Conservation (phyloP, 1,140 invertebrate genomes). For the Papilio xuthus region DNA sequence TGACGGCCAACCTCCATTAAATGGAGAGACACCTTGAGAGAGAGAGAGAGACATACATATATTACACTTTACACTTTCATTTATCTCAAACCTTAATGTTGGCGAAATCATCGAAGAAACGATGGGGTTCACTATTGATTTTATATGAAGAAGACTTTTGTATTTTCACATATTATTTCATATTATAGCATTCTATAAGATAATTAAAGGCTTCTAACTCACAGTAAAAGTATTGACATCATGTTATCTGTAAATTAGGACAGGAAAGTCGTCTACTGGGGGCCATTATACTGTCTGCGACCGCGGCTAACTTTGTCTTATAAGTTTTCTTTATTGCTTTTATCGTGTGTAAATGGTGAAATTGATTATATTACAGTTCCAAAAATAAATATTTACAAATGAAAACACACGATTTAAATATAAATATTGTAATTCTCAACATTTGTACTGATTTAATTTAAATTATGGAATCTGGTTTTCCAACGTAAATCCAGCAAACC, state of each 20-base stretch:
- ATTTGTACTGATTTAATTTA: background rate
- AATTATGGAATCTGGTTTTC: background rate
- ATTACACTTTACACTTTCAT: too few species aligned
- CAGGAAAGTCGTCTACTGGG: background rate
- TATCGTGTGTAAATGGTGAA: background rate
- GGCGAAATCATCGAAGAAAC: too few species aligned
- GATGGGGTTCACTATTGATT: too few species aligned
- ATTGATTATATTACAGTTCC: background rate
- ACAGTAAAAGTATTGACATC: background rate
- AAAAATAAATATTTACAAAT: background rate
- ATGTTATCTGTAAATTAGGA: background rate
- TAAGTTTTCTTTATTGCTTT: conserved; percentile 21
- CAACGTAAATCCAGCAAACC: background rate
- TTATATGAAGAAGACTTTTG: too few species aligned
- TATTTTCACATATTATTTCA: too few species aligned
- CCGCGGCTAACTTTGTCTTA: conserved; percentile 9
- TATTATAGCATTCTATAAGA: too few species aligned
- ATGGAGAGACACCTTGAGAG: too few species aligned
- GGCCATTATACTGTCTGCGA: conserved; percentile 25
- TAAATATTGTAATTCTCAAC: conserved; percentile 2
- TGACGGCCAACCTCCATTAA: too few species aligned
- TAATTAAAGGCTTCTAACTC: conserved; percentile 43
- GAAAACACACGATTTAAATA: background rate
- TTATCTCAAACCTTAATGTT: too few species aligned
- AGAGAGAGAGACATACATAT: too few species aligned